Evolutionary conservation across 1,140 invertebrate genomes (phyloP).

Genomic region (Philopotamus ludificatus): DNA sequence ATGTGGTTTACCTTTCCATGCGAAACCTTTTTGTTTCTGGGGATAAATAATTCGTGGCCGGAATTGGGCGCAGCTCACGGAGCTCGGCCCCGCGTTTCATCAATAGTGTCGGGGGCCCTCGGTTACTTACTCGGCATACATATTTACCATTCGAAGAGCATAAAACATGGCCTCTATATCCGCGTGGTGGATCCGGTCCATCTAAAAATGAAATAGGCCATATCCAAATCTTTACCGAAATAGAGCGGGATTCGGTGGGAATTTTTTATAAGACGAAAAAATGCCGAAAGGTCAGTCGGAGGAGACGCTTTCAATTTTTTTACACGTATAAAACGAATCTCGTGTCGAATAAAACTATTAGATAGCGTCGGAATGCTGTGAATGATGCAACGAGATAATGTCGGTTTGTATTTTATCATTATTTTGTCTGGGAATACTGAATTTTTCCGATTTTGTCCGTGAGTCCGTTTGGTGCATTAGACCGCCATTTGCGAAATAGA

Average conservation of each 20-base stretch:
- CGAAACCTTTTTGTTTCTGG: slow-evolving; percentile 32
- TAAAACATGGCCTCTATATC: slow-evolving; percentile 26
- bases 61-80: slow-evolving; percentile 32
- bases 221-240: slow-evolving; percentile 11
- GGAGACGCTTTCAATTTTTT: too few species aligned
- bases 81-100: slow-evolving; percentile 21
- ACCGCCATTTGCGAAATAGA: background rate
- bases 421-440: too few species aligned
- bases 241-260: slow-evolving; percentile 3
- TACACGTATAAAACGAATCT: too few species aligned
- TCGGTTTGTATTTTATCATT: too few species aligned
- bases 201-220: slow-evolving; percentile 13
- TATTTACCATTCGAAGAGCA: slow-evolving; percentile 25
- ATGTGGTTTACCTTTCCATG: slow-evolving; percentile 28
- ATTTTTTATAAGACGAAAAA: slow-evolving; percentile 17
- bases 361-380: too few species aligned
- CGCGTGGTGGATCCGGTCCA: background rate
- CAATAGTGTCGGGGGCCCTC: background rate
- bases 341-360: too few species aligned
- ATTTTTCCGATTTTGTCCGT: too few species aligned
- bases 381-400: too few species aligned
- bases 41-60: slow-evolving; percentile 39
- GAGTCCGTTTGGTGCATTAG: background rate
- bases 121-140: slow-evolving; percentile 17
- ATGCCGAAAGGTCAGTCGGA: background rate